Conservation (phyloP, 2,113 vertebrate genomes). For the Chrysemys picta region DNA sequence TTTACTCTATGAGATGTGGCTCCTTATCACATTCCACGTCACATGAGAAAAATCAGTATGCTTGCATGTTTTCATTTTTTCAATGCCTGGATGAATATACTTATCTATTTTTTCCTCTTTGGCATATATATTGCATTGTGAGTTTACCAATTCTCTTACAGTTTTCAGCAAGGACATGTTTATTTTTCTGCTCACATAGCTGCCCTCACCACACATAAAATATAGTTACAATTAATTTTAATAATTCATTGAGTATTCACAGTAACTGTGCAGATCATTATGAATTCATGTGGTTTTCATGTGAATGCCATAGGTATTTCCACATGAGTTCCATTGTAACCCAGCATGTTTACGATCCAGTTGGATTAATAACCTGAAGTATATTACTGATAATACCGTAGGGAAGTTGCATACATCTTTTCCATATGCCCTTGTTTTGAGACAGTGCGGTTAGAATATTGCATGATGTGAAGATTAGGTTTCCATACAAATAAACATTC, state of each 20-base stretch:
- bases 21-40: not conserved
- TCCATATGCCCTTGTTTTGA: not conserved
- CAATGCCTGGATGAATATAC: not conserved
- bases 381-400: not conserved
- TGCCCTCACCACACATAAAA: slow-evolving; percentile 9
- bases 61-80: not conserved
- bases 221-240: slow-evolving; percentile 19
- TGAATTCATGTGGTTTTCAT: slow-evolving; percentile 16
- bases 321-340: not conserved
- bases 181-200: slow-evolving; percentile 34
- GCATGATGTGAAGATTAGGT: not conserved
- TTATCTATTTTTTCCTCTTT: not conserved
- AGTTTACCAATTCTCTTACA: slow-evolving; percentile 15
- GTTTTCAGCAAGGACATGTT: not conserved
- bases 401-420: not conserved
- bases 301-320: slow-evolving; percentile 27
- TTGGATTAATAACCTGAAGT: not conserved
- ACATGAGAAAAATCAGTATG: not conserved
- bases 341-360: not conserved
- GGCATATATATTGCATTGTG: not conserved
- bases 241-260: slow-evolving; percentile 37
- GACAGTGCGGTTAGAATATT: not conserved
- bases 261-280: slow-evolving; percentile 8
- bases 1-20: not conserved
- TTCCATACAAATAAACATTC: not conserved